Percentiles rank a stretch among this genome's conserved stretches.
Conservation (phyloP, 2,888 invertebrate species). For the Hyppa rectilinea region DNA sequence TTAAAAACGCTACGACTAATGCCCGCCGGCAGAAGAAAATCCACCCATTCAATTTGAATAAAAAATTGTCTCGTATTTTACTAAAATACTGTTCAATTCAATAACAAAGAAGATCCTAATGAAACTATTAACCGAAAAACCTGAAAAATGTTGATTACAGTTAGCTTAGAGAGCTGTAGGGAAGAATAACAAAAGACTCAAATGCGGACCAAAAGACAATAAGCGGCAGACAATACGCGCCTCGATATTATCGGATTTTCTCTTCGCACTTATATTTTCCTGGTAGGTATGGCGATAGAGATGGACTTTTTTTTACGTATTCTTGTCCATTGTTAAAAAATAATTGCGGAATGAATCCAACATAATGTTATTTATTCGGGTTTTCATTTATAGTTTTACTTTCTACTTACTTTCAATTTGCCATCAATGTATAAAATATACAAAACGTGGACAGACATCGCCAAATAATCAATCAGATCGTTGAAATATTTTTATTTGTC, state of each 20-base stretch:
- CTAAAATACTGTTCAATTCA: constrained; percentile 31
- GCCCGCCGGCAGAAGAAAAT: constrained; percentile 26
- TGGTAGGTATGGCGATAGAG: constrained; percentile 65
- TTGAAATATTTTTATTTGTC: constrained; percentile 10
- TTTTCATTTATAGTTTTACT: background rate
- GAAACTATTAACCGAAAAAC: constrained; percentile 60
- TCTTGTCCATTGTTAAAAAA: constrained; percentile 49
- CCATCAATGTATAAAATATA: background rate
- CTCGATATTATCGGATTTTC: constrained; percentile 69
- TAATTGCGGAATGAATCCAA: background rate
- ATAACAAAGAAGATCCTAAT: constrained; percentile 45
- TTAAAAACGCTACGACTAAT: constrained; percentile 31
- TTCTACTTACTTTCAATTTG: background rate
- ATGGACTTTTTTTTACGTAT: constrained; percentile 38
- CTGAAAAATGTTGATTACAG: constrained; percentile 57
- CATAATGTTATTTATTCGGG: background rate
- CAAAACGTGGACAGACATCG: background rate
- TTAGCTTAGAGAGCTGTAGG: constrained; percentile 35
- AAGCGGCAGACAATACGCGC: constrained; percentile 67
- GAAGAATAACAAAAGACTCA: constrained; percentile 61
- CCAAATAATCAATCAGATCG: background rate
- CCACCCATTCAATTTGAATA: constrained; percentile 47
- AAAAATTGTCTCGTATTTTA: constrained; percentile 34
- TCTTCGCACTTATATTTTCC: constrained; percentile 68
- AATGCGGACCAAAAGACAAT: constrained; percentile 67